Base-by-base conservation (phyloP, 92 coral and sea anemone genomes). In the Phenganax subtilis region DNA sequence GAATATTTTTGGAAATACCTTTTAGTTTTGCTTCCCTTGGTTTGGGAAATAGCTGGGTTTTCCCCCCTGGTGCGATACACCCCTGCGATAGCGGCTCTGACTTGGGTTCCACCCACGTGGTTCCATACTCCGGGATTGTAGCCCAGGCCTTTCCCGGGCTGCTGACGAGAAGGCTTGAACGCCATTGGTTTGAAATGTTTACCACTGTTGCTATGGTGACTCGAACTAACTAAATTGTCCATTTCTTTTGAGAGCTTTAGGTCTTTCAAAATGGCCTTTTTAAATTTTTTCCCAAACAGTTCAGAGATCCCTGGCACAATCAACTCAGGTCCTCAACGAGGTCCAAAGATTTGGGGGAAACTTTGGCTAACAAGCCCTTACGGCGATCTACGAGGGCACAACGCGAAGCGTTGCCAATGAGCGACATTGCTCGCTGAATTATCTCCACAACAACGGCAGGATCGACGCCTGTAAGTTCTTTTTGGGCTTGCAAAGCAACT, bases 221-320 rank as follows among this genome's bases (percentile, higher is more conserved):
- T 12, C 2, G 63, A n/a, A 12, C 3, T n/a, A 12, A 58, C 63
- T 58, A 58, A 58, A 12, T 3, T 12, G 17, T 58, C 8, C 14
- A 58, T 12, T n/a, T 58, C 63, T 58, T 58, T 58, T 37, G 47
- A 37, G 5, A 37, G 47, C 5, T 59, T 59, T 1, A 59, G 7
- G 65, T 59, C 2, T 59, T 66, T 67, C 12, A 67, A 27, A 31
- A 67, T 10, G 25, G 6, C 12, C 25, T 67, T 67, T 27, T 67
- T 67, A 9, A 67, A 67, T 31, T 67, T 67, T 27, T 67, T 67
- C 12, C 73, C 73, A 67, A 67, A 67, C 51, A 67, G 12, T 10
- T 67, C 73, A 27, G 73, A 11, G 25, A 12, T 11, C 20, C 51
- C 73, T 2, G 12, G 30, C 12, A 27, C 12, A 67, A 2, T 2